Conservation (phyloP, 1,140 invertebrate genomes). For the Brachionus manjavacas region DNA sequence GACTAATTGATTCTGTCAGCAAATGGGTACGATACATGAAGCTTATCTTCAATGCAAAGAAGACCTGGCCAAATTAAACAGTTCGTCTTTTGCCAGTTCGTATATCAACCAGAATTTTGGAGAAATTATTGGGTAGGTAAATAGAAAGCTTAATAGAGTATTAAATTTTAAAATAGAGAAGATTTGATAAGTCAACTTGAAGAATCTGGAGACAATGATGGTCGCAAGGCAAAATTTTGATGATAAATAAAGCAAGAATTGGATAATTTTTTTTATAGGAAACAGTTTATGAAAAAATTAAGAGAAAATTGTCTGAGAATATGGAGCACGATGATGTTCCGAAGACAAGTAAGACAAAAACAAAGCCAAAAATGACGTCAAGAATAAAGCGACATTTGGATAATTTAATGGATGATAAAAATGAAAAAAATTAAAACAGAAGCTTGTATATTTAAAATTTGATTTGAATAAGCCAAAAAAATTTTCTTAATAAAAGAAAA, state of each 20-base stretch:
- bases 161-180: neutral
- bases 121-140: constrained; percentile 3
- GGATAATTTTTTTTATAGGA: neutral
- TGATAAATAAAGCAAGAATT: neutral
- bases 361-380: neutral
- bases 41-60: constrained; percentile 39
- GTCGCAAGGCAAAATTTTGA: neutral
- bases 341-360: neutral
- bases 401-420: neutral
- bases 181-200: neutral
- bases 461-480: too few species aligned
- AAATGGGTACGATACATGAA: constrained; percentile 41
- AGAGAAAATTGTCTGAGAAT: neutral
- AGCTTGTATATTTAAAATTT: too few species aligned
- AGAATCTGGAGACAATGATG: neutral
- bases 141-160: neutral
- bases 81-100: neutral
- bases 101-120: constrained; percentile 30
- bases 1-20: neutral
- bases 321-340: neutral
- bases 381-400: neutral
- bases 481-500: too few species aligned
- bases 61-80: neutral
- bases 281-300: constrained; percentile 3
- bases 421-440: neutral